phyloP scores from a whole-genome alignment of 2,888 invertebrate species.

The Hirtodrosophila histrioides region DNA sequence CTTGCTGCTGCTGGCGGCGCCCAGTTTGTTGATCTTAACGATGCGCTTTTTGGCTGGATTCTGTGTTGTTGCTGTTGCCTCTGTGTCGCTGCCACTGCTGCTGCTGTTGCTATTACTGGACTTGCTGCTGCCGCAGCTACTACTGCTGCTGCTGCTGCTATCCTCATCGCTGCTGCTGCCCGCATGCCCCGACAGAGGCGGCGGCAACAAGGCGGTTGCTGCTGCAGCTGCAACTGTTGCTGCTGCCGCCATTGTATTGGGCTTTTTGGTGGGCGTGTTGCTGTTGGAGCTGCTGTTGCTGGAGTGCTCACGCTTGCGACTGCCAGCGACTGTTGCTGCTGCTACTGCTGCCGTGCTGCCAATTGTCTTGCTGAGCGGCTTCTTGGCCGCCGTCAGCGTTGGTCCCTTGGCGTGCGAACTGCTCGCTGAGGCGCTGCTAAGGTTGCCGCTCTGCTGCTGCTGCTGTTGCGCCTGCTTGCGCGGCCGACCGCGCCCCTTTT shows the following conservation, averaged over 20 bases:
- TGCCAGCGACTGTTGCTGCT: constrained; percentile 48
- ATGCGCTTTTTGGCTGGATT: constrained; percentile 52
- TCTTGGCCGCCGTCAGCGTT: constrained; percentile 81
- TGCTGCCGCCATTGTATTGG: constrained; percentile 68
- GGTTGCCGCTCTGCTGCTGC: constrained; percentile 65
- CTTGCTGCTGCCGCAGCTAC: constrained; percentile 42
- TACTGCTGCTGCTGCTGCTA: constrained; percentile 64
- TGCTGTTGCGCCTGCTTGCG: constrained; percentile 81
- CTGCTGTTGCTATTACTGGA: constrained; percentile 30
- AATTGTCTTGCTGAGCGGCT: constrained; percentile 68
- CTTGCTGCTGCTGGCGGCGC: constrained; percentile 50
- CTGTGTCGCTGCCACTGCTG: constrained; percentile 24
- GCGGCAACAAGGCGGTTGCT: constrained; percentile 11
- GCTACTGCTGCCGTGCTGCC: constrained; percentile 9
- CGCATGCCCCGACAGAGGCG: background rate
- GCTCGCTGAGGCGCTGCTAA: constrained; percentile 76
- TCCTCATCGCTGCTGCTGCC: constrained; percentile 54
- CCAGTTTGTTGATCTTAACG: constrained; percentile 46
- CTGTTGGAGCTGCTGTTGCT: constrained; percentile 64
- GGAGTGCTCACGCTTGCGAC: constrained; percentile 82
- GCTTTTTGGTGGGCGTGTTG: constrained; percentile 74
- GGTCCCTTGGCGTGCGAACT: constrained; percentile 80
- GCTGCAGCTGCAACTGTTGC: constrained; percentile 1
- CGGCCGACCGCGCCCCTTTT: constrained; percentile 84
- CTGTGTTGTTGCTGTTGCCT: constrained; percentile 5